phyloP scores from a whole-genome alignment of 2,888 invertebrate genomes.

The Eupithecia vulgata region DNA sequence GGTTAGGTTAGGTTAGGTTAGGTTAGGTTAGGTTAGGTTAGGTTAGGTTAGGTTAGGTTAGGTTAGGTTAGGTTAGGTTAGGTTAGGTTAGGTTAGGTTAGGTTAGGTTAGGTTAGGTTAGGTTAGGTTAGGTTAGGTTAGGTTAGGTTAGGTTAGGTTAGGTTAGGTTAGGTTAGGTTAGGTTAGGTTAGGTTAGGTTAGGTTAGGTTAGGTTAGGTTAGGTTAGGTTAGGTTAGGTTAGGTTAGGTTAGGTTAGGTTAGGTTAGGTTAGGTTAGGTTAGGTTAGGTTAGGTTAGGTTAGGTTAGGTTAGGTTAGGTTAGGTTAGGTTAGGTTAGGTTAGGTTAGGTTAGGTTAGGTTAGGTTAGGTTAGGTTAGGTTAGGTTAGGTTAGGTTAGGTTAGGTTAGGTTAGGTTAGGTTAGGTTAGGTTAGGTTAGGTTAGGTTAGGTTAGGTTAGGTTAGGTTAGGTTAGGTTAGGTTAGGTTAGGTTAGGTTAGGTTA shows the following conservation, averaged over 20 bases:
- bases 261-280: conserved; percentile 31
- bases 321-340: conserved; percentile 34
- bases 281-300: conserved; percentile 31
- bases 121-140: conserved; percentile 25
- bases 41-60: conserved; percentile 22
- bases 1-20: conserved; percentile 31
- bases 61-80: conserved; percentile 31
- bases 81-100: conserved; percentile 20
- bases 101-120: conserved; percentile 22
- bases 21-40: conserved; percentile 23
- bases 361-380: conserved; percentile 29
- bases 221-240: conserved; percentile 34
- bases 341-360: conserved; percentile 32
- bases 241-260: conserved; percentile 29
- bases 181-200: conserved; percentile 31
- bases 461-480: conserved; percentile 35
- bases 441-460: conserved; percentile 29
- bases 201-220: conserved; percentile 29
- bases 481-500: conserved; percentile 33
- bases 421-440: conserved; percentile 36
- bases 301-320: conserved; percentile 34
- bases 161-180: conserved; percentile 22
- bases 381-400: conserved; percentile 38
- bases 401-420: conserved; percentile 37
- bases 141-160: conserved; percentile 26